Evolutionary conservation across 1,140 invertebrate species (phyloP), one percentile per base, ranked within the genome.

Genomic region (Kradibia gibbosae): DNA sequence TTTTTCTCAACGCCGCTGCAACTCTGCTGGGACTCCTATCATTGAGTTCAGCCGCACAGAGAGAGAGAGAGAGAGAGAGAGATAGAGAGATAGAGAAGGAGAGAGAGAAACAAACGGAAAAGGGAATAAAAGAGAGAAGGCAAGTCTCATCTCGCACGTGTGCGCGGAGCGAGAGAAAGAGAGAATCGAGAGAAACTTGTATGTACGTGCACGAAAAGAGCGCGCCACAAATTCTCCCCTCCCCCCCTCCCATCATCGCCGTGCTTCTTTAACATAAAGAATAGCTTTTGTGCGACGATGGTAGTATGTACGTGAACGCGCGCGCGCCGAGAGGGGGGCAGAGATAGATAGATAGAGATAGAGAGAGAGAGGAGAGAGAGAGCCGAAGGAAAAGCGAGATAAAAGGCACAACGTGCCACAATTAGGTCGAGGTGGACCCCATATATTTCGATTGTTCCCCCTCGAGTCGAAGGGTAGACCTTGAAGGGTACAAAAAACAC

Each of bases 401-500:
- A 78, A 71, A 34, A 84, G 28, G 53, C 80, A 79, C 79, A 85
- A 85, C 78, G 82, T 85, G 86, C 85, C 85, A 85, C 85, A 87
- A 88, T 87, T 87, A 86, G 75, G 84, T 86, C 83, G 82, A 85
- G 84, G 82, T 62, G 74, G 85, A 74, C 50, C 76, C 72, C 75
- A 62, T 78, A 83, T 57, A 83, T 83, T 83, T 80, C 80, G 60
- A 88, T 86, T 85, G 79, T 86, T 85, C 82, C 81, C 83, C 80
- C 73, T 57, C 45, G 80, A 73, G 71, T 65, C 72, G 83, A 86
- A 84, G 85, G 84, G 84, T 86, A 88, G 85, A 82, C 84, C 85
- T 89, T 88, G 86, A 87, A 87, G 83, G 82, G 72, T 81, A 84
- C 80, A 86, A 88, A 88, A 88, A 87, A 85, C 80, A 76, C 75